Percentiles rank a stretch among this genome's conserved stretches.
Conservation (phyloP, 2,888 invertebrate genomes). For the Tanytarsus gracilentus region DNA sequence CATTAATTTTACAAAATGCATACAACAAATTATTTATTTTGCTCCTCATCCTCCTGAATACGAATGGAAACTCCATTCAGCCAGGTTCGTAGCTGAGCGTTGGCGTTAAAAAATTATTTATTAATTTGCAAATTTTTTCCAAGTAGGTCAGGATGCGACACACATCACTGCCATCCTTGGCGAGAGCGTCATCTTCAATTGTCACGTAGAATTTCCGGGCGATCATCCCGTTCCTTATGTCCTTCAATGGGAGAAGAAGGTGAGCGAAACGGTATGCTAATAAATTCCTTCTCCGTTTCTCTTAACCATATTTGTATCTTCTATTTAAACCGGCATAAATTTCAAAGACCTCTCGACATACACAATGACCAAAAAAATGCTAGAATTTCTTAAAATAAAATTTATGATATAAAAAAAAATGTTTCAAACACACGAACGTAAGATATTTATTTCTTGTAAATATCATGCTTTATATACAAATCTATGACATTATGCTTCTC, state of each 20-base stretch:
- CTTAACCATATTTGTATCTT: slow-evolving; percentile 39
- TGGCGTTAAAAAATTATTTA: not conserved
- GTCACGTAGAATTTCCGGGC: slow-evolving; percentile 94
- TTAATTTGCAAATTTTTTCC: not conserved
- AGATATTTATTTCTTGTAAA: slow-evolving; percentile 4
- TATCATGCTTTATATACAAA: not conserved
- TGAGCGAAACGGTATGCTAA: slow-evolving; percentile 92
- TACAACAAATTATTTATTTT: slow-evolving; percentile 26
- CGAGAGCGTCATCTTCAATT: slow-evolving; percentile 95
- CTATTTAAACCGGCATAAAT: slow-evolving; percentile 33
- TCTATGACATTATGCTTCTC: not conserved
- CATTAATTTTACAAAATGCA: slow-evolving; percentile 45
- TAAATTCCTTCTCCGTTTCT: slow-evolving; percentile 48
- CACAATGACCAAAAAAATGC: slow-evolving; percentile 30
- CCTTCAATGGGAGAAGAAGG: slow-evolving; percentile 99
- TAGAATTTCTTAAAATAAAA: slow-evolving; percentile 32
- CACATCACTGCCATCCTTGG: slow-evolving; percentile 96
- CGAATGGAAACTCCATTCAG: slow-evolving; percentile 30
- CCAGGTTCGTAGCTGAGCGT: slow-evolving; percentile 32
- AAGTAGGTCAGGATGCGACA: slow-evolving; percentile 69
- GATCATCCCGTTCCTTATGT: slow-evolving; percentile 94
- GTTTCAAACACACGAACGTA: slow-evolving; percentile 19
- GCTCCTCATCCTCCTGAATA: slow-evolving; percentile 21
- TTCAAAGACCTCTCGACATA: slow-evolving; percentile 29
- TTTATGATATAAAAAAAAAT: slow-evolving; percentile 30